A percentile compares a stretch with the other conserved stretches of the same genome.
Evolutionary conservation across 2,888 invertebrate genomes (phyloP).

Genomic region (Pseudococcus jackbeardsleyi): DNA sequence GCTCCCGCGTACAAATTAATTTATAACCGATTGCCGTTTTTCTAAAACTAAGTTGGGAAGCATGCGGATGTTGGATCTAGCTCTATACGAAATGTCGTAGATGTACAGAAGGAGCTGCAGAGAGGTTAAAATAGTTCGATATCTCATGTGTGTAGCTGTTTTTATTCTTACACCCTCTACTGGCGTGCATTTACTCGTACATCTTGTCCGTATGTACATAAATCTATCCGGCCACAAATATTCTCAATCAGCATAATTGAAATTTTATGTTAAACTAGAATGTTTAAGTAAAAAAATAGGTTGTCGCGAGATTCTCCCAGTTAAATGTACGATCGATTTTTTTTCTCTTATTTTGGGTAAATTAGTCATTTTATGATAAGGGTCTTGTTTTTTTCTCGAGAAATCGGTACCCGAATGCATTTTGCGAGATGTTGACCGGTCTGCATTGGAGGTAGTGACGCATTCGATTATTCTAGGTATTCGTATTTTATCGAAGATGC

Average conservation of each 20-base stretch:
- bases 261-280: conserved; percentile 37
- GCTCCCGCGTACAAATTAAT: conserved; percentile 35
- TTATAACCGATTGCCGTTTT: conserved; percentile 33
- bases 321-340: background rate
- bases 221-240: conserved; percentile 32
- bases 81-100: background rate
- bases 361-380: conserved; percentile 36
- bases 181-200: background rate
- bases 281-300: conserved; percentile 32
- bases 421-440: background rate
- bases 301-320: background rate
- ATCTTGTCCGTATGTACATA: conserved; percentile 11
- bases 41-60: conserved; percentile 41
- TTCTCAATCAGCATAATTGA: conserved; percentile 50
- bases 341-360: conserved; percentile 17
- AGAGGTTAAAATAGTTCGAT: conserved; percentile 12
- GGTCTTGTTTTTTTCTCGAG: background rate
- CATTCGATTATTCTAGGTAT: too few relatives aligned
- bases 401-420: background rate
- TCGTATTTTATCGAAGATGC: background rate
- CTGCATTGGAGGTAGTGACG: background rate
- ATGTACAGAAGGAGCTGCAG: background rate
- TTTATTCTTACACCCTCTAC: conserved; percentile 44
- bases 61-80: conserved; percentile 12
- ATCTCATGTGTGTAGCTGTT: conserved; percentile 26